Evolutionary conservation across 2,797 vertebrate genomes (phyloP).

Genomic region (Mormyrus hasselquistii): DNA sequence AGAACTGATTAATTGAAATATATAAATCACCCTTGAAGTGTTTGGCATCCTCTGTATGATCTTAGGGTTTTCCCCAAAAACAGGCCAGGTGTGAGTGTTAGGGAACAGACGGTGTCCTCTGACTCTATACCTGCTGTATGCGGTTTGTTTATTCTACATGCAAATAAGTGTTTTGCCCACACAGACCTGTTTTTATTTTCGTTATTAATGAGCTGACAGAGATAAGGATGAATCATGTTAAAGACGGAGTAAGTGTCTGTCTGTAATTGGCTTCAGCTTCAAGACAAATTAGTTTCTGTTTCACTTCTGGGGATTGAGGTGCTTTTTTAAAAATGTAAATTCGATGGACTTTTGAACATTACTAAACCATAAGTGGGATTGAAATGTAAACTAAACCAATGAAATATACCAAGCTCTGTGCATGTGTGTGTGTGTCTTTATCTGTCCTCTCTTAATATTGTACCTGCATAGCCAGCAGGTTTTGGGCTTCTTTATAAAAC

Average conservation of each 20-base stretch:
- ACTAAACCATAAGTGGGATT: neutral
- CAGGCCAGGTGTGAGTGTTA: neutral
- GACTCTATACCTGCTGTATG: neutral
- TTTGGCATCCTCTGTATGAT: neutral
- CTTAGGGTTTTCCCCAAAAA: neutral
- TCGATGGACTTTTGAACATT: neutral
- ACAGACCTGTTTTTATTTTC: neutral
- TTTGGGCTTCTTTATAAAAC: neutral
- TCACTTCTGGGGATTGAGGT: neutral
- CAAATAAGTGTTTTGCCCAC: neutral
- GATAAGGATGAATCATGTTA: neutral
- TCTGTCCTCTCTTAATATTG: neutral
- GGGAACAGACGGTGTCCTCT: neutral
- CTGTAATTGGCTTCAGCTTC: neutral
- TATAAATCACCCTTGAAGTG: neutral
- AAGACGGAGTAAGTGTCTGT: neutral
- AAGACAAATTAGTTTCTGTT: neutral
- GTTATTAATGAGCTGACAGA: neutral
- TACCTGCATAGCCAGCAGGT: constrained; percentile 1
- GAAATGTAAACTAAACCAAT: neutral
- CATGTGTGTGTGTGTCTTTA: neutral
- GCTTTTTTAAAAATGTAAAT: neutral
- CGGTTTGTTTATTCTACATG: neutral
- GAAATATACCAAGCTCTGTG: neutral
- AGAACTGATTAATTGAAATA: constrained; percentile 11